These are phyloP conservation scores for Actinia tenebrosa DNA, from an alignment of 64 coral and sea anemone species.

Conservation along the genomic window DNA sequence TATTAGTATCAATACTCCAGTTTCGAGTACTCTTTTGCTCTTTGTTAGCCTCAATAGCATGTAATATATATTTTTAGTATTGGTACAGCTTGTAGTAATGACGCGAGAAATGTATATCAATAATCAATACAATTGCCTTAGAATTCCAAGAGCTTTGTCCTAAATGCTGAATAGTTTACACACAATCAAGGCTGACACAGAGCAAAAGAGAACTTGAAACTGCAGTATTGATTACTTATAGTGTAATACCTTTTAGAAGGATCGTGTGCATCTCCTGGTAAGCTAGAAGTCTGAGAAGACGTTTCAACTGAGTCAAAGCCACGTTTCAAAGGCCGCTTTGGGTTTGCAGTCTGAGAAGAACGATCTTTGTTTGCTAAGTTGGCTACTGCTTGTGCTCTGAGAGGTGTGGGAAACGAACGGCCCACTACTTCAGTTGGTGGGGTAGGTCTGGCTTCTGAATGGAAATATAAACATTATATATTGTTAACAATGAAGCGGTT, in stretches of 20 bases:
- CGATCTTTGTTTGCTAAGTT: conserved; percentile 79
- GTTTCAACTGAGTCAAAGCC: conserved; percentile 77
- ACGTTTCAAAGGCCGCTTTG: conserved; percentile 35
- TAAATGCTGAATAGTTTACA: too few species aligned
- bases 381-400: conserved; percentile 83
- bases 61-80: too few species aligned
- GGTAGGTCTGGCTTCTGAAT: not conserved
- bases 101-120: too few species aligned
- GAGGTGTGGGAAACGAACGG: conserved; percentile 79
- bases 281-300: conserved; percentile 68
- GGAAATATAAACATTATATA: not conserved
- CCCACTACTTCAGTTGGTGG: conserved; percentile 64
- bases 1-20: too few species aligned
- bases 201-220: too few species aligned
- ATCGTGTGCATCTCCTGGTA: conserved; percentile 78
- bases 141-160: too few species aligned
- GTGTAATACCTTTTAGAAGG: conserved; percentile 20
- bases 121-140: too few species aligned
- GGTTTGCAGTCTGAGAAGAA: conserved; percentile 40
- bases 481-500: not conserved
- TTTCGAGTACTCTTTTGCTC: too few species aligned
- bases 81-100: too few species aligned
- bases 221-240: too few species aligned
- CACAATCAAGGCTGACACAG: too few species aligned
- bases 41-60: too few species aligned